Base-by-base conservation (phyloP, 2,113 vertebrate genomes). In the Hydrochoerus hydrochaeris region DNA sequence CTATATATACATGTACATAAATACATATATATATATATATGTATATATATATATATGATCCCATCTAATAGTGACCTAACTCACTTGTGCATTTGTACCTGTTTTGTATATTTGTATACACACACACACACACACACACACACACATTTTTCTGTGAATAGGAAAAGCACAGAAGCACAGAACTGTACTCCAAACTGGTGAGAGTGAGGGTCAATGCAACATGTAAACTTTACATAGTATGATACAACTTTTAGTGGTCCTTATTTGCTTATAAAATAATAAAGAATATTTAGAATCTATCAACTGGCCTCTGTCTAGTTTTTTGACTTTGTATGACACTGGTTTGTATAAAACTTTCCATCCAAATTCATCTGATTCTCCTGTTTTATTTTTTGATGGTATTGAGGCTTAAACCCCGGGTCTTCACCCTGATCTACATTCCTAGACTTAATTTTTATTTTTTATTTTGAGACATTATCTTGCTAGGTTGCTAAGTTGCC, bases 41-140 rank as follows among this genome's bases (percentile, higher is more conserved):
- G 73, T n/a, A 65, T 32, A 80, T 41, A 63, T 32, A 30, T 32
- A 65, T 3, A 67, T 28, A 17, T 22, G 3, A 88, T 71, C 26
- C 9, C 2, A 30, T 71, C 10, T 13, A 90, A 87, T 63, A 94
- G 5, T 85, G 22, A 77, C 32, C 22, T 3, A 67, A 78, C 0
- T 9, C 30, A 92, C 38, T 58, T 71, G 38, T 46, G 2, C 41
- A 75, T 63, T 67, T 65, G 1, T 17, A 30, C 28, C 2, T 81
- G 41, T 54, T 54, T 41, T 67, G 3, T 84, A 44, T 60, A 3
- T 63, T 1, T 93, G 11, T 65, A 7, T 35, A 19, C 0, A 71
- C 12, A 62, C 0, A 24, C 0, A 41, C 2, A 75, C 0, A 24
- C 0, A 41, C 2, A 75, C n/a, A 19, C 0, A 71, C 12, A 62